phyloP scores from a whole-genome alignment of 2,797 vertebrate species.

The Pangasius macronema region DNA sequence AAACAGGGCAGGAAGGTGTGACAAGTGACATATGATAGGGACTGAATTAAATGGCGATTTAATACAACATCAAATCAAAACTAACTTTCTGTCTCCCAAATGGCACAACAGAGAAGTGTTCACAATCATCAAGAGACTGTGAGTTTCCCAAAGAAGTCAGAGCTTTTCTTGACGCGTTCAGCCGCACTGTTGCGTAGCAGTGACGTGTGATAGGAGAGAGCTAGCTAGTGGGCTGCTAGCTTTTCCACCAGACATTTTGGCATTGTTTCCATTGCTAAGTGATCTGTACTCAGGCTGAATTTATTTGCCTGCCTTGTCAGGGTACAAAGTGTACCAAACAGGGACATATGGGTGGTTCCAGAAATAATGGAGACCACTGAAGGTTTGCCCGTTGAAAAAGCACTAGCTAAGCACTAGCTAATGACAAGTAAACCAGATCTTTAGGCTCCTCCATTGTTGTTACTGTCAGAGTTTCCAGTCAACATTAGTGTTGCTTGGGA shows the following conservation, averaged over 20 bases:
- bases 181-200: background rate
- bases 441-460: background rate
- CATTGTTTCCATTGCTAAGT: background rate
- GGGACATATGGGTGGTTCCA: background rate
- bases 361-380: background rate
- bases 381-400: background rate
- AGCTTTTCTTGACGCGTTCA: background rate
- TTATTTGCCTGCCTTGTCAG: background rate
- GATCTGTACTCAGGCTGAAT: background rate
- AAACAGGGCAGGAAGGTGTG: background rate
- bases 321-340: background rate
- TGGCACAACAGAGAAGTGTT: background rate
- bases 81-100: background rate
- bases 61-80: background rate
- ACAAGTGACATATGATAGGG: background rate
- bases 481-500: background rate
- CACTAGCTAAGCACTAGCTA: background rate
- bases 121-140: background rate
- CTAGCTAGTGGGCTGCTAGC: background rate
- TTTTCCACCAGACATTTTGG: background rate
- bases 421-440: background rate
- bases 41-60: background rate
- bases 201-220: background rate
- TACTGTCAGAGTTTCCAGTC: background rate
- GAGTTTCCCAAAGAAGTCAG: background rate